Evolutionary conservation across 2,113 vertebrate genomes (phyloP), one percentile per base, ranked within the genome.

Genomic region (Rhadina sibilatrix): DNA sequence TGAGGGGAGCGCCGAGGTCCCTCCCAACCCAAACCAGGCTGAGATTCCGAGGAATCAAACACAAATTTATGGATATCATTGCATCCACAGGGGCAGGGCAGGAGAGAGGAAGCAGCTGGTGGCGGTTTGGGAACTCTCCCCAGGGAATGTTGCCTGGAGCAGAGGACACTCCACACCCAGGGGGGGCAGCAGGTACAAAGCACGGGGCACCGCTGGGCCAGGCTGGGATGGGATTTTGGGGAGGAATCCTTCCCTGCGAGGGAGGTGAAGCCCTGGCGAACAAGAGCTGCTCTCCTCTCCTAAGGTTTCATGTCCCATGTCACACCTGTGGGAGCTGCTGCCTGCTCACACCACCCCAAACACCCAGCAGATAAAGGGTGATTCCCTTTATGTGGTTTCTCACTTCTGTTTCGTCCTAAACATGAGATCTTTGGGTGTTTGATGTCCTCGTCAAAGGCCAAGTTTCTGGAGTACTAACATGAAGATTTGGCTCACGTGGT

Each of bases 41-140:
- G 69, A 38, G 46, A 40, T 68, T 20, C 13, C 16, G 2, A 11
- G 78, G 61, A 35, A 47, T n/a, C 5, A 0, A 35, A 13, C 28
- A 15, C 20, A 5, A 15, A 46, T 60, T 3, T 6, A 9, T 30
- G 12, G 12, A 4, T 37, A 2, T 9, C 5, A 0, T 8, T 7
- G 11, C 53, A 10, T 21, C 38, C 78, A 1, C 0, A 46, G 87
- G 68, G 52, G 60, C 77, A 81, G 68, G 31, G 86, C 37, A 5
- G 68, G 22, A 42, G 46, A 16, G 35, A 44, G 23, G 44, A 16
- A 15, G 35, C 16, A 10, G 66, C 50, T 12, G 52, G 21, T 3
- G 72, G 19, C 10, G 64, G 5, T 11, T 19, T 5, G 52, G 38
- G 38, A 27, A 11, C 1, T 18, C 9, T 68, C 61, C 87, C 14